Conservation (phyloP, 2,888 invertebrate species). For the Dorcus parallelipipedus region DNA sequence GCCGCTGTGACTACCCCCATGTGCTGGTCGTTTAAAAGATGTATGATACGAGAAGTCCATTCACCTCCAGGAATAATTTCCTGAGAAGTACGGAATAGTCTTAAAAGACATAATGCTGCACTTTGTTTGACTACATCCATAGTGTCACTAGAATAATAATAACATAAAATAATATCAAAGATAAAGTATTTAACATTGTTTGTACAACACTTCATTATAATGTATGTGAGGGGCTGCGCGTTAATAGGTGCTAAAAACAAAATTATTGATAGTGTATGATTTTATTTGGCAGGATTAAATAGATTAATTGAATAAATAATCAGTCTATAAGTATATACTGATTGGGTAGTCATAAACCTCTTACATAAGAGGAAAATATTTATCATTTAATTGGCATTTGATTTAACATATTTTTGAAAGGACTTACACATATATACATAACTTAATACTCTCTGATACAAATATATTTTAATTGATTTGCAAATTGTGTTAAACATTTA, state of each 20-base stretch:
- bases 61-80: conserved; percentile 97
- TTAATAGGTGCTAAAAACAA: neutral
- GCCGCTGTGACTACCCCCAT: conserved; percentile 99
- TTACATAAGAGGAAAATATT: neutral
- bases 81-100: conserved; percentile 90
- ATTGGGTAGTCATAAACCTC: neutral
- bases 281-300: too few relatives aligned
- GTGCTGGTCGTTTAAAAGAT: conserved; percentile 97
- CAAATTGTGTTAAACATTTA: neutral
- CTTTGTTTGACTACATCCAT: conserved; percentile 99
- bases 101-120: conserved; percentile 92
- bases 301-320: neutral
- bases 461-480: neutral
- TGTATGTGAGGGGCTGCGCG: too few relatives aligned
- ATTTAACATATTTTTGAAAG: too few relatives aligned
- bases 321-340: neutral
- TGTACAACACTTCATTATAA: neutral
- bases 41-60: conserved; percentile 98
- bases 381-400: neutral
- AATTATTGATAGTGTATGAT: neutral
- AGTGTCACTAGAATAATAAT: conserved; percentile 70
- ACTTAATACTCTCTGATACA: too few relatives aligned
- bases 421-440: too few relatives aligned
- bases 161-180: neutral
- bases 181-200: neutral